Evolutionary conservation across 2,888 invertebrate genomes (phyloP), one percentile per base, ranked within the genome.

Genomic region (Nomada flava): DNA sequence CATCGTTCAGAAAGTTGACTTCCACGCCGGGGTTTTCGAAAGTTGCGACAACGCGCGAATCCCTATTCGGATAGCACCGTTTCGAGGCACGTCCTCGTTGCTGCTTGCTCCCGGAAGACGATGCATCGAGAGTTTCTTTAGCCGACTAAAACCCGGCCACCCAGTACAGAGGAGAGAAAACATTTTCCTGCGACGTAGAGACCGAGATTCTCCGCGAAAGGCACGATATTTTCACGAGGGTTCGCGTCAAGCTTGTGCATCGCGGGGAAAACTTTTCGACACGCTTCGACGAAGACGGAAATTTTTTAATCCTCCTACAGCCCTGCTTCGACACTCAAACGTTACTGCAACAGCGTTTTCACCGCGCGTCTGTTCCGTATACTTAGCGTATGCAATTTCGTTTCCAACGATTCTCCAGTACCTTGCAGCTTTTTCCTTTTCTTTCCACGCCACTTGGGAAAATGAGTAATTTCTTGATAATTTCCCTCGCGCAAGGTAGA

Each of bases 1-100:
- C 82, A 87, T 89, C 89, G 87, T 86, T 86, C 82, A 82, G 29
- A 82, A 89, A 89, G 85, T 89, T 89, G 83, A 89, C 85, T 86
- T 86, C 78, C 79, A 72, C 72, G 59, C 52, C 67, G 73, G 80
- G 88, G 87, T 89, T 89, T 86, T 76, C 74, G 76, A 88, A 84
- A 88, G 82, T 89, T 87, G 73, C 76, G 86, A 73, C 77, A 74
- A 86, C 80, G 86, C 84, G 83, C 81, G 86, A 87, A 89, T 80
- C 84, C 81, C 76, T 77, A 65, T 76, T 73, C 75, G 65, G 76
- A 81, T 79, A 84, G 70, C 69, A 67, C 9, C 50, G 73, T 42
- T 74, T 18, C 75, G 74, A 71, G 65, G 74, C 67, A 76, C 69
- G 70, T 69, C 57, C 44, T 55, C 78, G 85, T 71, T 55, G 76